phyloP scores from a whole-genome alignment of 2,888 invertebrate genomes.

The Perithous albicinctus region DNA sequence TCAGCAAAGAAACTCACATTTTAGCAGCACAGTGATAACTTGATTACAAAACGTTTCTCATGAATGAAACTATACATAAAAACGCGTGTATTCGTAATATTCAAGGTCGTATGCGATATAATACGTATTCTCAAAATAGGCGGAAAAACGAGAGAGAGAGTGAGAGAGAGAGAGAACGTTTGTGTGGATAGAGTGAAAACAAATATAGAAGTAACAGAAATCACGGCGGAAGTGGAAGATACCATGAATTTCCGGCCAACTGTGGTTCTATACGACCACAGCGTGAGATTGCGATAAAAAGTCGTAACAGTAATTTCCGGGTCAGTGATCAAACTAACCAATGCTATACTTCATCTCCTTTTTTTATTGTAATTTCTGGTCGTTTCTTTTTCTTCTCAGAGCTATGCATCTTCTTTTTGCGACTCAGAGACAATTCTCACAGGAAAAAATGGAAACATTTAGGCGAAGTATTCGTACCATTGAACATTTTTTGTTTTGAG shows the following conservation, averaged over 20 bases:
- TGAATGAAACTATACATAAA: not conserved
- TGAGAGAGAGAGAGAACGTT: too few species aligned
- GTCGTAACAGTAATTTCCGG: conserved; percentile 51
- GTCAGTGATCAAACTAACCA: conserved; percentile 30
- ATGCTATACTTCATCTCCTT: conserved; percentile 6
- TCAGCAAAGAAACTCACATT: not conserved
- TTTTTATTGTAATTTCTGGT: not conserved
- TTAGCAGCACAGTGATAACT: conserved; percentile 13
- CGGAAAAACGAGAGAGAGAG: not conserved
- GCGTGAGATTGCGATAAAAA: conserved; percentile 42
- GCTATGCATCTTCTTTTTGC: too few species aligned
- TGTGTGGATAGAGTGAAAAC: not conserved
- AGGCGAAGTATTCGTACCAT: not conserved
- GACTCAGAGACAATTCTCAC: too few species aligned
- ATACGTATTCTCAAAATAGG: not conserved
- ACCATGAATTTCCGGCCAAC: conserved; percentile 48
- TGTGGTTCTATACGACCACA: conserved; percentile 23
- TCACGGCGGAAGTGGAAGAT: conserved; percentile 55
- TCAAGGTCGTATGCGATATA: conserved; percentile 3
- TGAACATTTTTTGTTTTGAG: conserved; percentile 10
- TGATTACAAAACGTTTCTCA: not conserved
- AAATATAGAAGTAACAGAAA: conserved; percentile 19
- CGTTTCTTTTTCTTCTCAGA: not conserved
- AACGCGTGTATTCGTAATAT: not conserved
- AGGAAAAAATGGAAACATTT: not conserved